These are phyloP conservation scores for Crotalus tigris DNA, from an alignment of 2,113 vertebrate species.

Conservation along the genomic window DNA sequence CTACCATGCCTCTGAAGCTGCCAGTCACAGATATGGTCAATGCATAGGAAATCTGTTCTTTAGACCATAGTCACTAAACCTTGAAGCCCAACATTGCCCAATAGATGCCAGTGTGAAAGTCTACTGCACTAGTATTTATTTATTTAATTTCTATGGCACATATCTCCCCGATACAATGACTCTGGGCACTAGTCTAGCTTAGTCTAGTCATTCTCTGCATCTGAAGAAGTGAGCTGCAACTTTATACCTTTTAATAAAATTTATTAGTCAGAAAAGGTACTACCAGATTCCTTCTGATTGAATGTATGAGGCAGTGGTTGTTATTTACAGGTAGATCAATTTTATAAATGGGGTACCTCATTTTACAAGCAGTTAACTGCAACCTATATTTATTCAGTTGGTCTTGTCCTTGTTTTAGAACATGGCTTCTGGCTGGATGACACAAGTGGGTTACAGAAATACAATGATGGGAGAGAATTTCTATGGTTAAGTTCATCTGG, in stretches of 20 bases:
- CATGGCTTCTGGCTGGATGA: background rate
- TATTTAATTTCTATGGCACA: background rate
- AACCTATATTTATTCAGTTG: background rate
- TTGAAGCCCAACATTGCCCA: background rate
- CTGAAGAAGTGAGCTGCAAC: background rate
- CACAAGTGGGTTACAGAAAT: background rate
- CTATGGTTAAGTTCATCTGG: background rate
- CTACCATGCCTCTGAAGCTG: background rate
- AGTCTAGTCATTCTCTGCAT: background rate
- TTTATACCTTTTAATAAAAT: background rate
- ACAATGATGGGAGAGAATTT: background rate
- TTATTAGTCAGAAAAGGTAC: background rate
- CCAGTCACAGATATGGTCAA: background rate
- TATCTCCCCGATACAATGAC: background rate
- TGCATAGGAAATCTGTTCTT: background rate
- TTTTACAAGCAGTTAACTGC: background rate
- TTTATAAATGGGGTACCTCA: background rate
- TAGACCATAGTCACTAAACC: background rate
- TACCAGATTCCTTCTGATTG: background rate
- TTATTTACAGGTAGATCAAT: background rate
- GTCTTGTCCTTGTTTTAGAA: background rate
- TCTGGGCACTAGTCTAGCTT: background rate
- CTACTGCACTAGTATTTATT: background rate
- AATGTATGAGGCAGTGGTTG: background rate
- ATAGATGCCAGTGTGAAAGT: background rate